Percentiles rank a stretch among this genome's conserved stretches.
Conservation (phyloP, 2,888 invertebrate species). For the Arge pagana region DNA sequence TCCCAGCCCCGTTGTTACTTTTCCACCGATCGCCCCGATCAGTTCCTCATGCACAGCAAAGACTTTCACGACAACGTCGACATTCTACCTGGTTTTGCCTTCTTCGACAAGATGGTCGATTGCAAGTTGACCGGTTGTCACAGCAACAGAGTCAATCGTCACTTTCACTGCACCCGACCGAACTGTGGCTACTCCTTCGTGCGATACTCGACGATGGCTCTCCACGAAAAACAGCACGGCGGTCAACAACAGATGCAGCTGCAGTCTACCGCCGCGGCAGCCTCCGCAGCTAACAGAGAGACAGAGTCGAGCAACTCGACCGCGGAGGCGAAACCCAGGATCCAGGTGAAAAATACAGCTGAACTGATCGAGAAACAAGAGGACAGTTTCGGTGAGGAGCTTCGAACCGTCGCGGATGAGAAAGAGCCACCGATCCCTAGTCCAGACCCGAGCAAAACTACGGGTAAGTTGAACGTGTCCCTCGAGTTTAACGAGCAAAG, state of each 20-base stretch:
- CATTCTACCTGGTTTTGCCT: conserved; percentile 83
- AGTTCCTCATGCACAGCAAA: conserved; percentile 80
- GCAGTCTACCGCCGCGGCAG: conserved; percentile 35
- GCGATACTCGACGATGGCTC: conserved; percentile 73
- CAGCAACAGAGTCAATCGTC: conserved; percentile 72
- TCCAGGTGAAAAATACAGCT: conserved; percentile 54
- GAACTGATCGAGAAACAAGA: conserved; percentile 53
- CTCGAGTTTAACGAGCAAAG: too few species aligned
- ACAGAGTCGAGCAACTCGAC: conserved; percentile 16
- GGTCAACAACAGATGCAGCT: conserved; percentile 33
- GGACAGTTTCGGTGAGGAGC: conserved; percentile 27
- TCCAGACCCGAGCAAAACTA: conserved; percentile 51
- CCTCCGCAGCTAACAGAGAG: conserved; percentile 21
- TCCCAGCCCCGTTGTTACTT: conserved; percentile 81
- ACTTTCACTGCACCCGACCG: conserved; percentile 76
- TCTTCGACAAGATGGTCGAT: conserved; percentile 76
- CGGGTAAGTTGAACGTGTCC: conserved; percentile 50
- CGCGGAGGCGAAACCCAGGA: conserved; percentile 50
- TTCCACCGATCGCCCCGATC: conserved; percentile 77
- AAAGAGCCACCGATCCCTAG: conserved; percentile 47
- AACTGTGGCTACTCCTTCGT: conserved; percentile 76
- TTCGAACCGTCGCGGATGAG: conserved; percentile 29
- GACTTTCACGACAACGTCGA: conserved; percentile 85
- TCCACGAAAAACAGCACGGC: conserved; percentile 72
- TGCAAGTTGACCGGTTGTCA: conserved; percentile 71